Conservation (phyloP, 2,113 vertebrate species). For the Rhinopomastus cyanomelas region DNA sequence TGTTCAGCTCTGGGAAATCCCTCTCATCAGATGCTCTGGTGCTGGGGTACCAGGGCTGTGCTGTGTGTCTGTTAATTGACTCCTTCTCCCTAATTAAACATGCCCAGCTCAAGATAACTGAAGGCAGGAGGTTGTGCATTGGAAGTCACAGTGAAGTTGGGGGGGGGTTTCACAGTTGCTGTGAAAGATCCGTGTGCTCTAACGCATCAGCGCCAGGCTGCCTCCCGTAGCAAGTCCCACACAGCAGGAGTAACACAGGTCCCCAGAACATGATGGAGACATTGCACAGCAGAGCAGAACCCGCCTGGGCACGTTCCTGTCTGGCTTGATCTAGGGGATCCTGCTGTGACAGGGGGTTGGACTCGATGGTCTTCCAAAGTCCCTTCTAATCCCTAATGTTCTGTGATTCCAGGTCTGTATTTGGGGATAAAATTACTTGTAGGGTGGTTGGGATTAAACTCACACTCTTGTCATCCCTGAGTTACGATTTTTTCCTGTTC, state of each 20-base stretch:
- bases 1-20: background rate
- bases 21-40: background rate
- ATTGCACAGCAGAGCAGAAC: accelerated
- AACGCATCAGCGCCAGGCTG: background rate
- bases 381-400: background rate
- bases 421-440: background rate
- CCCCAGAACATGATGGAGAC: accelerated
- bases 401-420: background rate
- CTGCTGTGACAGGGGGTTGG: too few species aligned
- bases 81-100: background rate
- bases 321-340: too few species aligned
- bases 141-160: background rate
- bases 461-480: background rate
- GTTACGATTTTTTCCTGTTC: background rate
- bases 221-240: background rate
- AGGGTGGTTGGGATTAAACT: background rate
- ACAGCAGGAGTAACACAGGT: background rate
- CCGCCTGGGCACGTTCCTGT: too few species aligned
- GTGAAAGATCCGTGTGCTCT: background rate
- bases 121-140: background rate
- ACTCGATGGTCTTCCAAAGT: too few species aligned
- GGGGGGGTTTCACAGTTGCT: background rate
- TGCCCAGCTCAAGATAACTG: background rate
- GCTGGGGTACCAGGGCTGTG: background rate
- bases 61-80: background rate